Conservation (phyloP, 2,888 invertebrate genomes). For the Mythimna ferrago region DNA sequence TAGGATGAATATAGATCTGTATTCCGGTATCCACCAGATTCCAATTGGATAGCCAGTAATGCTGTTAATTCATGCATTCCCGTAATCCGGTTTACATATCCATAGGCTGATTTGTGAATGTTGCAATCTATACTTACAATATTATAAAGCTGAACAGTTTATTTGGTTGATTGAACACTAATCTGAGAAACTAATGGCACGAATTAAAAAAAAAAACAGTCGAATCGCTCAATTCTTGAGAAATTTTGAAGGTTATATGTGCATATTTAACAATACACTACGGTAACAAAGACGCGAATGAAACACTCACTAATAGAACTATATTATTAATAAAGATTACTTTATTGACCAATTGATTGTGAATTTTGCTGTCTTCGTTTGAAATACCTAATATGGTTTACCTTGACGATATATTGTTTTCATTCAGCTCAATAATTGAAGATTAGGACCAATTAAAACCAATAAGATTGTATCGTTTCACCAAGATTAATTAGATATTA, state of each 20-base stretch:
- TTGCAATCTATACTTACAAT: neutral
- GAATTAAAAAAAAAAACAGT: no score
- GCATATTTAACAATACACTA: no score
- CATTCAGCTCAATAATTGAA: neutral
- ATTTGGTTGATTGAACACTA: no score
- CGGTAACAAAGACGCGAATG: no score
- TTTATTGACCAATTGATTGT: neutral
- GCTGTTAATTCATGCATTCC: conserved; percentile 28
- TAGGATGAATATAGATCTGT: conserved; percentile 9
- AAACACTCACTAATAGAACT: no score
- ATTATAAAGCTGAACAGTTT: no score
- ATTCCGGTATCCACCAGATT: neutral
- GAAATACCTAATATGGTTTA: neutral
- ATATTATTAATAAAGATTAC: no score
- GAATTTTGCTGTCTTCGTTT: no score
- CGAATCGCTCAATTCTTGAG: no score
- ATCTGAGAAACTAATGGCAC: no score
- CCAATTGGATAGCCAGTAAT: conserved; percentile 12
- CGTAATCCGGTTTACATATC: conserved; percentile 25
- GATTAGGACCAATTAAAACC: neutral
- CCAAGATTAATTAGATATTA: neutral
- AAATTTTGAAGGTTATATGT: no score
- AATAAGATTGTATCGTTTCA: neutral
- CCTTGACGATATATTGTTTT: neutral
- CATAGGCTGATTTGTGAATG: neutral